Conservation (phyloP, 1,140 invertebrate genomes). For the Drosophila neocordata region DNA sequence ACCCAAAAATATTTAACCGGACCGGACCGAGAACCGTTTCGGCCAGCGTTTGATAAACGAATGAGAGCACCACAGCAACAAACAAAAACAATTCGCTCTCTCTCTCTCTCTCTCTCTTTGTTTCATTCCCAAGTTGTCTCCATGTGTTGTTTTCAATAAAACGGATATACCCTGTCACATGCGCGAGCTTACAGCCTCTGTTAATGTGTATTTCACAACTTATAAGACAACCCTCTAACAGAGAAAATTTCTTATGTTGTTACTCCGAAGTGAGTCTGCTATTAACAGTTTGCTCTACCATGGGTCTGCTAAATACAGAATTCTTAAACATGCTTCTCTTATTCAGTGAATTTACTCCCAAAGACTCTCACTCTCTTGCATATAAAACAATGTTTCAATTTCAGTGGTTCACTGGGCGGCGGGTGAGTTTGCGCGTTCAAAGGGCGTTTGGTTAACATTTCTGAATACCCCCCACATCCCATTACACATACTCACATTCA, state of each 20-base stretch:
- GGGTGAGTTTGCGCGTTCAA: slow-evolving; percentile 30
- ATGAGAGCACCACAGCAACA: slow-evolving; percentile 17
- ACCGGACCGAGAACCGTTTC: slow-evolving; percentile 16
- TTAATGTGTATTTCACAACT: not conserved
- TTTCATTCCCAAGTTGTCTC: not conserved
- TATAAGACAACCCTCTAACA: not conserved
- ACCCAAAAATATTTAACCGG: slow-evolving; percentile 6
- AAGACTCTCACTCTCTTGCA: not conserved
- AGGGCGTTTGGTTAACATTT: slow-evolving; percentile 23
- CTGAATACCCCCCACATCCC: not conserved
- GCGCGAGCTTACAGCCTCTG: not conserved
- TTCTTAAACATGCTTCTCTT: not conserved
- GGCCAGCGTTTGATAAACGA: slow-evolving; percentile 26
- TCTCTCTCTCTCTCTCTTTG: not conserved
- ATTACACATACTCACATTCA: no score
- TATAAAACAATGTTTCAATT: not conserved
- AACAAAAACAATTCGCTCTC: slow-evolving; percentile 13
- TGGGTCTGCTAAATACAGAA: not conserved
- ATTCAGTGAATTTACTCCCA: not conserved
- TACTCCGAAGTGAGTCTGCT: not conserved
- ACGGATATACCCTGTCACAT: not conserved
- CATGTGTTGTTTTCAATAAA: slow-evolving; percentile 1
- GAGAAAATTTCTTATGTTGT: not conserved
- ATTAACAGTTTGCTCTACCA: not conserved
- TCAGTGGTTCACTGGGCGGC: not conserved